Conservation (phyloP, 2,888 invertebrate species). For the Pristionchus japonicus region DNA sequence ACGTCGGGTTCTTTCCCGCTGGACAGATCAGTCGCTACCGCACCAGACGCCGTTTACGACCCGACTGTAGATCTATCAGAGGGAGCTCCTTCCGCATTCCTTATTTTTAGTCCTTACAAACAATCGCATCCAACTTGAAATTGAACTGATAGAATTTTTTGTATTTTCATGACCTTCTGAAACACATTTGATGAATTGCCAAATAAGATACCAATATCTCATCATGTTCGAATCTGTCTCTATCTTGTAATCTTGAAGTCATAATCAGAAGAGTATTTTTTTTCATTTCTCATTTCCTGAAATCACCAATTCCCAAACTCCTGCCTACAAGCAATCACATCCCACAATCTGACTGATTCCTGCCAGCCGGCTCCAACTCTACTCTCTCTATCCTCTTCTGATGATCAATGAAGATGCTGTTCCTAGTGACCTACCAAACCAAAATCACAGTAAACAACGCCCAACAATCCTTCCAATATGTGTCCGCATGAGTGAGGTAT, state of each 20-base stretch:
- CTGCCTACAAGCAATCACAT: no score
- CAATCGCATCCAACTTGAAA: no score
- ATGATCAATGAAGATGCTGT: not conserved
- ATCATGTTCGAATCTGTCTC: no score
- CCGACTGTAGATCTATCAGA: constrained; percentile 1
- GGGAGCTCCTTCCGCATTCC: not conserved
- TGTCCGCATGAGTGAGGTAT: not conserved
- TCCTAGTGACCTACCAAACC: not conserved
- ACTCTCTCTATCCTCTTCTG: not conserved
- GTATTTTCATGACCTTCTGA: no score
- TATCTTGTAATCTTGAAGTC: no score
- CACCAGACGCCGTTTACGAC: not conserved
- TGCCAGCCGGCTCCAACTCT: not conserved
- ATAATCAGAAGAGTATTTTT: no score
- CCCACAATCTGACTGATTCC: no score
- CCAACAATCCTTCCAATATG: not conserved
- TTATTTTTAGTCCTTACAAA: not conserved
- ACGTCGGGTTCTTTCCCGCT: not conserved
- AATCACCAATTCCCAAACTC: no score
- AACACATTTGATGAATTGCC: no score
- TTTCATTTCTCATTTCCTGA: no score
- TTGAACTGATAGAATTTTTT: no score
- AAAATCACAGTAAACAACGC: not conserved
- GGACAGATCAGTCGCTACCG: not conserved
- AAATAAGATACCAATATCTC: no score